phyloP scores from a whole-genome alignment of 2,113 vertebrate genomes.

The Sylvilagus bachmani region DNA sequence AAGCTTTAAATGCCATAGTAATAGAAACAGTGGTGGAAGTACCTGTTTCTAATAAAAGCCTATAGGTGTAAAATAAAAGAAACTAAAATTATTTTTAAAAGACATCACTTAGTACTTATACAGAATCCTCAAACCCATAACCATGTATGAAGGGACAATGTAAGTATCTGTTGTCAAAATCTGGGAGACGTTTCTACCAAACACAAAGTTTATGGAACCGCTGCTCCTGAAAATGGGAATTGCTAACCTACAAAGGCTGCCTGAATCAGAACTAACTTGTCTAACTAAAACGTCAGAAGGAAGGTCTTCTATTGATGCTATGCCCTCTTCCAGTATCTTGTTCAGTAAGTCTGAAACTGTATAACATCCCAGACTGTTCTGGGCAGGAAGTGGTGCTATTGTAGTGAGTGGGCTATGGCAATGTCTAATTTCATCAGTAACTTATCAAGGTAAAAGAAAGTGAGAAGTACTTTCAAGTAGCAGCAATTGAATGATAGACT shows the following conservation, averaged over 20 bases:
- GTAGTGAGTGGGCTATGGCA: background rate
- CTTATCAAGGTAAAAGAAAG: background rate
- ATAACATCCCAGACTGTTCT: background rate
- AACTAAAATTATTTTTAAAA: background rate
- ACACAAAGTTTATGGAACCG: background rate
- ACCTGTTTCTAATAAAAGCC: background rate
- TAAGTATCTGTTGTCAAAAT: background rate
- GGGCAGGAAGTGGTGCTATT: background rate
- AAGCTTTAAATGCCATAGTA: background rate
- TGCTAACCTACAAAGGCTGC: background rate
- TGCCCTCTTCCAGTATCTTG: background rate
- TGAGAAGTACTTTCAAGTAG: background rate
- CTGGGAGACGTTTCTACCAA: background rate
- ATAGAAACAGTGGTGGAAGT: background rate
- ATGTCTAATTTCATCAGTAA: background rate
- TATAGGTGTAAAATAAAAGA: constrained; percentile 8
- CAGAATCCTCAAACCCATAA: background rate
- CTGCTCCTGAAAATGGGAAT: background rate
- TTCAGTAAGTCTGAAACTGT: background rate
- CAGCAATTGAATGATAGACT: background rate
- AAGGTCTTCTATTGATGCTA: rapidly evolving
- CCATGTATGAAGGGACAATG: background rate
- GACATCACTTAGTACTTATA: background rate
- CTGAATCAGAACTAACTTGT: background rate
- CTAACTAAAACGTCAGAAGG: too few species aligned